Base-by-base conservation (phyloP, 1,140 invertebrate species). In the Elysia chlorotica region DNA sequence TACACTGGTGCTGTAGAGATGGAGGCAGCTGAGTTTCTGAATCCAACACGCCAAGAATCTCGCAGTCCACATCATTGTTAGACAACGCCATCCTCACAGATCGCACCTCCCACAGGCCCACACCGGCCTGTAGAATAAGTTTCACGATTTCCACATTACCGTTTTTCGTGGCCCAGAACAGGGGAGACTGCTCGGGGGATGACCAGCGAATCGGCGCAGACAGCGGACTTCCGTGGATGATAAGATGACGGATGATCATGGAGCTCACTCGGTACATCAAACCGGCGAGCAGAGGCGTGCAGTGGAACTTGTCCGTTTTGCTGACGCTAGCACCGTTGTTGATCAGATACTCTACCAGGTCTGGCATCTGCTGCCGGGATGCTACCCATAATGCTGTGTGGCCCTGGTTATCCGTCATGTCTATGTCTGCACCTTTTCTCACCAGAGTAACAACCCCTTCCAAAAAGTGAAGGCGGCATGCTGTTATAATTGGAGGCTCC, bases 351-450 rank as follows among this genome's bases (percentile, higher is more conserved):
- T 84, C 80, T 38, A 83, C 83, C 6, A 84, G 59, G 65, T 83
- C 82, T 21, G 80, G 81, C 80, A 82, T 82, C 70, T 83, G 81
- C 65, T 83, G 83, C 62, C 82, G 66, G 21, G 81, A 78, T 33
- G 84, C 84, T 25, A 84, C 79, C 82, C 84, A 83, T 35, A 85
- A 71, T 28, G 84, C 82, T 65, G 84, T 84, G 65, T 84, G 84
- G n/a, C 79, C 79, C 65, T 80, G 79, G 69, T 80, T 81, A 68
- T 85, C 84, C 30, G 73, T 74, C 28, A 77, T 78, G 76, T 85
- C 83, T 73, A 85, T 81, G 68, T 85, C 83, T 35, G 82, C 84
- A 73, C 83, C 83, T 73, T 79, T 75, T 54, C 77, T 78, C 5
- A 84, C 74, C 19, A 85, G 66, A 33, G 77, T 76, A n/a, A 79